Evolutionary conservation across 2,888 invertebrate genomes (phyloP).

Genomic region (Eupeodes latifasciatus): DNA sequence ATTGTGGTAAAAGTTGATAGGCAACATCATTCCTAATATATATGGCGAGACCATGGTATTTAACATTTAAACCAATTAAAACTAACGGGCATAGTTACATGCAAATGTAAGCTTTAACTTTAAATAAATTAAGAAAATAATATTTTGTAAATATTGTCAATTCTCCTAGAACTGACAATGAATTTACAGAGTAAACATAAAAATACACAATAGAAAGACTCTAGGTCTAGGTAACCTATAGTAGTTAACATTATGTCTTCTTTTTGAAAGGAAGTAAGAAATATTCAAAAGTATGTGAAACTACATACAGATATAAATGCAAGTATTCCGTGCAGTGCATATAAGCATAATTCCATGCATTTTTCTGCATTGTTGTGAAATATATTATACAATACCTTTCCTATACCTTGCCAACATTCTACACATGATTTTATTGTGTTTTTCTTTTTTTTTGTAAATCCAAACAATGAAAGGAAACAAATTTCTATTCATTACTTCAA

Average conservation of each 20-base stretch:
- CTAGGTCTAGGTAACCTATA: constrained; percentile 16
- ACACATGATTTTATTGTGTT: neutral
- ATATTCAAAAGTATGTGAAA: neutral
- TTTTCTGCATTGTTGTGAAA: constrained; percentile 10
- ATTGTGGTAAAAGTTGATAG: too few relatives aligned
- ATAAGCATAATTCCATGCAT: neutral
- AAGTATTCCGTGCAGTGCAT: neutral
- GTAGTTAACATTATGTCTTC: neutral
- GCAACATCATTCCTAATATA: too few relatives aligned
- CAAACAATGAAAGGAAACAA: constrained; percentile 15
- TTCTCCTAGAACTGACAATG: neutral
- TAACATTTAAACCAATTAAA: constrained; percentile 14
- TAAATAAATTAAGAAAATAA: neutral
- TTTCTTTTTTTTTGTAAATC: neutral
- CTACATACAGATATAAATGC: neutral
- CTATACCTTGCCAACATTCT: too few relatives aligned
- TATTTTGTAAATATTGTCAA: constrained; percentile 12
- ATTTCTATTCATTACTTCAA: constrained; percentile 28
- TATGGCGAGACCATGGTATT: too few relatives aligned
- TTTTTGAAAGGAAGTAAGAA: neutral
- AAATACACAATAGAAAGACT: neutral
- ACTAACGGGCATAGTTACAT: neutral
- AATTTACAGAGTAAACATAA: neutral
- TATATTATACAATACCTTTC: neutral
- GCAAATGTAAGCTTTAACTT: neutral